phyloP scores from a whole-genome alignment of 2,888 invertebrate species.

The Drosophila atripex region DNA sequence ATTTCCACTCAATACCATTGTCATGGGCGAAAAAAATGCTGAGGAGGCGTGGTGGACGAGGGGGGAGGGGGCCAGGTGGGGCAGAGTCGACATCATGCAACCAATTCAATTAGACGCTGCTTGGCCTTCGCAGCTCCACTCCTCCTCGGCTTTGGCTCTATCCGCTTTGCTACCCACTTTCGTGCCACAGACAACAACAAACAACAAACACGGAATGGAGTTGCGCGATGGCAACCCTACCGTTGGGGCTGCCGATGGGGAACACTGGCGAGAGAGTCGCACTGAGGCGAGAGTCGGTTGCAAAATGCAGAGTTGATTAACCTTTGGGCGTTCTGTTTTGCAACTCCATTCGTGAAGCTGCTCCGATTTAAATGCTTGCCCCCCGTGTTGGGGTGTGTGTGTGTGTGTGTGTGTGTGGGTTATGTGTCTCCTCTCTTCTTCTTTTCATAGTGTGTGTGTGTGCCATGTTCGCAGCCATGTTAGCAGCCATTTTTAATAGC shows the following conservation, averaged over 20 bases:
- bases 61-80: constrained; percentile 19
- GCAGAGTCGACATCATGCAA: constrained; percentile 42
- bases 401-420: constrained; percentile 16
- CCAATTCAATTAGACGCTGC: constrained; percentile 75
- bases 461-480: constrained; percentile 71
- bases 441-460: constrained; percentile 21
- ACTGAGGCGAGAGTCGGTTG: constrained; percentile 36
- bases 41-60: background rate
- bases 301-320: constrained; percentile 81
- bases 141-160: constrained; percentile 5
- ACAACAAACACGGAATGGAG: constrained; percentile 39
- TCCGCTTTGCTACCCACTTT: constrained; percentile 24
- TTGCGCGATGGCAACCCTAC: constrained; percentile 63
- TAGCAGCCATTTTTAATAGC: constrained; percentile 80
- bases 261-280: constrained; percentile 28
- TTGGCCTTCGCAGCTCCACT: constrained; percentile 48
- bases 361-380: constrained; percentile 79
- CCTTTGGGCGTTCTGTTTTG: constrained; percentile 82
- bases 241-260: constrained; percentile 31
- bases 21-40: constrained; percentile 58
- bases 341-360: constrained; percentile 78
- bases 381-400: background rate
- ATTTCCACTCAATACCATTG: constrained; percentile 78
- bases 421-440: constrained; percentile 54
- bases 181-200: constrained; percentile 75